These are phyloP conservation scores for Peromyscus nudipes DNA, from an alignment of 2,797 vertebrate genomes.

Conservation along the genomic window DNA sequence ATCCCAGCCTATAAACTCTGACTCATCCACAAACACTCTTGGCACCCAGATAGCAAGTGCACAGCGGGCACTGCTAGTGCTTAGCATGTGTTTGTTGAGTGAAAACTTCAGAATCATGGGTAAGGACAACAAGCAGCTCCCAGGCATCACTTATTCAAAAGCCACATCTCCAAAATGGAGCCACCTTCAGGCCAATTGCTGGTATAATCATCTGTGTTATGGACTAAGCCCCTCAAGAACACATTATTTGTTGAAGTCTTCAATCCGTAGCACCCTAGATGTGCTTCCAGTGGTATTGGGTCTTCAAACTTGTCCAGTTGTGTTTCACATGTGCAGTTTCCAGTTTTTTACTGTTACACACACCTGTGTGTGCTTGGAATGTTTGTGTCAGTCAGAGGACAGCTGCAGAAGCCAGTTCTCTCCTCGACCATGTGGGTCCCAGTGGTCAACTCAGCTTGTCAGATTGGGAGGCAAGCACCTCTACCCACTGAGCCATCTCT, in stretches of 20 bases:
- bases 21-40: background rate
- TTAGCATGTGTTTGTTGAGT: background rate
- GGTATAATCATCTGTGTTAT: background rate
- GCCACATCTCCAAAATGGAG: background rate
- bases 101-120: background rate
- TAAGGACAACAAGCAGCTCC: rapidly evolving
- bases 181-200: background rate
- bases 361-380: too few species aligned
- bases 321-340: background rate
- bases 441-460: background rate
- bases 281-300: background rate
- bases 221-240: background rate
- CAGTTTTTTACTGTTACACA: background rate
- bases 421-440: background rate
- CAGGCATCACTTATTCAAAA: background rate
- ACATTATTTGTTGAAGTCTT: background rate
- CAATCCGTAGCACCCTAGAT: background rate
- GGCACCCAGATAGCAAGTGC: background rate
- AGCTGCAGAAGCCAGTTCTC: background rate
- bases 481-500: background rate
- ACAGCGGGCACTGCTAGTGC: background rate
- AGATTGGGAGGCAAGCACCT: background rate
- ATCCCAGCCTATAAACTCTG: background rate
- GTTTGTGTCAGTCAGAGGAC: background rate
- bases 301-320: background rate